phyloP scores from a whole-genome alignment of 2,888 invertebrate species.

The Zygothrica quintamaculata region DNA sequence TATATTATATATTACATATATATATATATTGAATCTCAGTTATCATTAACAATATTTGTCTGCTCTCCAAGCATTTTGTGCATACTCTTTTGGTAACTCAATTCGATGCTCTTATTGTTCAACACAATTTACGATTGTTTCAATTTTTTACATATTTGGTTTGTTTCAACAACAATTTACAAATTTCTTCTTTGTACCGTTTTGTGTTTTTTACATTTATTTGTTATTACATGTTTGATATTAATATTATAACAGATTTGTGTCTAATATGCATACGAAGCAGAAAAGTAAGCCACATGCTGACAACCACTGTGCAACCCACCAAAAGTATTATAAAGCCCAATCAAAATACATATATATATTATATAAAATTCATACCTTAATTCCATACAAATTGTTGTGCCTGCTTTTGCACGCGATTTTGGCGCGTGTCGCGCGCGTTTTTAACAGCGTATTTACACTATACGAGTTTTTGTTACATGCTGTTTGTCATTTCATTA shows the following conservation, averaged over 20 bases:
- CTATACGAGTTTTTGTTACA: conserved; percentile 32
- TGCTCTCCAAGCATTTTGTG: conserved; percentile 75
- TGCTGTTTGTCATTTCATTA: conserved; percentile 43
- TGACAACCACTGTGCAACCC: neutral
- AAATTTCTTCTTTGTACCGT: conserved; percentile 11
- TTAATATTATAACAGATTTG: conserved; percentile 13
- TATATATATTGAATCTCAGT: conserved; percentile 32
- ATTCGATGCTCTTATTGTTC: neutral
- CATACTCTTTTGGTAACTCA: conserved; percentile 57
- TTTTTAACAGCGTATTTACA: conserved; percentile 30
- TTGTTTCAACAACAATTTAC: conserved; percentile 30
- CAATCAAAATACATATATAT: neutral
- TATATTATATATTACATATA: neutral
- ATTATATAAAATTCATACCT: neutral
- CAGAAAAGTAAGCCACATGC: conserved; percentile 2
- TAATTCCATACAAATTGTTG: conserved; percentile 17
- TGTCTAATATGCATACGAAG: conserved; percentile 42
- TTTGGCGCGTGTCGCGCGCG: conserved; percentile 31
- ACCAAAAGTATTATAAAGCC: neutral
- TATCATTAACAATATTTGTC: conserved; percentile 53
- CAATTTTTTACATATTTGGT: conserved; percentile 39
- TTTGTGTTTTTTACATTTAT: conserved; percentile 4
- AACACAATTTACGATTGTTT: conserved; percentile 8
- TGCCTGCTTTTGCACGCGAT: conserved; percentile 56
- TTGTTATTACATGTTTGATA: conserved; percentile 12